phyloP scores from a whole-genome alignment of 2,797 vertebrate species.

The Cyprinodon diabolis region DNA sequence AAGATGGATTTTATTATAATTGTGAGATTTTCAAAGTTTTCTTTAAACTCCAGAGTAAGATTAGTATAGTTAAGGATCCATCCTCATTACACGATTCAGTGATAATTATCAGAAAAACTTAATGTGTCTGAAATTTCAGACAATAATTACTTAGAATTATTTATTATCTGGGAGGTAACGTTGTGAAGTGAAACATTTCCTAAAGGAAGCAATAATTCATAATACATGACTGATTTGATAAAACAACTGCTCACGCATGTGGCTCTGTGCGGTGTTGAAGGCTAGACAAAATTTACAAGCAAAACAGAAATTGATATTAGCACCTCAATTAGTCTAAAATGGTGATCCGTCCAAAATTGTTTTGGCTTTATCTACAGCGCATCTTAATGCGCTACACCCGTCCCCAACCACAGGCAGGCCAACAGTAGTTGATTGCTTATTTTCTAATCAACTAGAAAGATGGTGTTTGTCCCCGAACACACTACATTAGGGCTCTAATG shows the following conservation, averaged over 20 bases:
- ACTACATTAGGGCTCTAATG: constrained; percentile 83
- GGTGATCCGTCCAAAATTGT: constrained; percentile 53
- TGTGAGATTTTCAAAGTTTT: not conserved
- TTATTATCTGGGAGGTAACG: constrained; percentile 22
- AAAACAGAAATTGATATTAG: constrained; percentile 61
- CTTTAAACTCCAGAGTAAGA: not conserved
- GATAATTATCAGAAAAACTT: constrained; percentile 1
- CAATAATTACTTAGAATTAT: constrained; percentile 11
- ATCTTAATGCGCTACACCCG: constrained; percentile 70
- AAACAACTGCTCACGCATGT: constrained; percentile 33
- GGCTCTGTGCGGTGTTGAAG: constrained; percentile 29
- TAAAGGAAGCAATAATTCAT: constrained; percentile 38
- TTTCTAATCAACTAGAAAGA: constrained; percentile 83
- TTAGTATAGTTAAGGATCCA: not conserved
- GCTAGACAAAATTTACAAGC: constrained; percentile 41
- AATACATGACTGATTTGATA: constrained; percentile 48
- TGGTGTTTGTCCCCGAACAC: constrained; percentile 79
- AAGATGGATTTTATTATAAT: not conserved
- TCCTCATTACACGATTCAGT: not conserved
- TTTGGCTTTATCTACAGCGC: constrained; percentile 65
- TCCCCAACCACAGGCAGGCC: constrained; percentile 63
- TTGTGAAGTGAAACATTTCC: constrained; percentile 37
- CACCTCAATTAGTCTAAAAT: constrained; percentile 67
- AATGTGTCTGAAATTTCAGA: constrained; percentile 6
- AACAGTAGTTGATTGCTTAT: constrained; percentile 76